Percentiles rank a stretch among this genome's conserved stretches.
phyloP scores from a whole-genome alignment of 2,888 invertebrate genomes.

The Pterobdella sp. region DNA sequence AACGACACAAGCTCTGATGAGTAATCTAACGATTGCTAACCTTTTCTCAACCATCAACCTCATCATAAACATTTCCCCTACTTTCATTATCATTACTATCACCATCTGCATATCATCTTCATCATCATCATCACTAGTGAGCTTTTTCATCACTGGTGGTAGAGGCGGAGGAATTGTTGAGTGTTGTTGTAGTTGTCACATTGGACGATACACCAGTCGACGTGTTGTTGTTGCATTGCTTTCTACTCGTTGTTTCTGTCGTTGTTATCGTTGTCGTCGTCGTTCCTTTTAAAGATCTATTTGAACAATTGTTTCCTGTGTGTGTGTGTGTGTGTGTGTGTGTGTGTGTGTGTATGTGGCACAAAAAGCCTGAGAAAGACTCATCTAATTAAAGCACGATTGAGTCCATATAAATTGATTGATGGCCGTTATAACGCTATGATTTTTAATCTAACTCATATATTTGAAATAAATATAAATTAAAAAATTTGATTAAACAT shows the following conservation, averaged over 20 bases:
- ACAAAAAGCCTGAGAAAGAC: no score
- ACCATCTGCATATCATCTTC: neutral
- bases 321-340: neutral
- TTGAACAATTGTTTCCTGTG: neutral
- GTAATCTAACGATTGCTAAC: no score
- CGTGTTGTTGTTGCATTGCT: constrained; percentile 1
- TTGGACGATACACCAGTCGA: constrained; percentile 10
- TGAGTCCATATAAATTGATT: no score
- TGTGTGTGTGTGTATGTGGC: no score
- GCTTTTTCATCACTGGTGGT: constrained; percentile 15
- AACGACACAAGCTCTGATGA: no score
- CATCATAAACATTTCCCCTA: no score
- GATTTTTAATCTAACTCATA: no score
- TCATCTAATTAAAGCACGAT: no score
- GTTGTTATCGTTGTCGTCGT: no score
- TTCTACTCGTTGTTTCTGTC: no score
- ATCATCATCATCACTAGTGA: neutral
- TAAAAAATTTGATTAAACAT: neutral
- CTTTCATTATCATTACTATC: neutral
- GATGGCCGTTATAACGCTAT: no score
- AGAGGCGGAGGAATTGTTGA: constrained; percentile 16
- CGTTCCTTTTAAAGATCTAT: neutral
- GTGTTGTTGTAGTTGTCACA: constrained; percentile 24
- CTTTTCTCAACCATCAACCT: no score
- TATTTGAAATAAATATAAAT: neutral